Percentiles rank a stretch among this genome's conserved stretches.
These are phyloP conservation scores for Chloromyia formosa DNA, from an alignment of 2,888 invertebrate genomes.

Conservation along the genomic window DNA sequence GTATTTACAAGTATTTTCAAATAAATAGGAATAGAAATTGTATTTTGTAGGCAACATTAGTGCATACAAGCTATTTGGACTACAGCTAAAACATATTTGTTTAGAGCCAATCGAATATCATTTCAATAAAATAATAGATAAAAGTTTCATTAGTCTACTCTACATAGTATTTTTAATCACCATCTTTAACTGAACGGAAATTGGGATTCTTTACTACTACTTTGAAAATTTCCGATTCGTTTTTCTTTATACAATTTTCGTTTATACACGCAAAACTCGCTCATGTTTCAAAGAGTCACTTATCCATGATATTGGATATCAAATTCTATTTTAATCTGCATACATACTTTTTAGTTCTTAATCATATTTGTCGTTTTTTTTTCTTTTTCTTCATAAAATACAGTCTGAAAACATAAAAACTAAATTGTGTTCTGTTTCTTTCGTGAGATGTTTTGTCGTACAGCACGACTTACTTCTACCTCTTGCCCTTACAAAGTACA, in stretches of 20 bases:
- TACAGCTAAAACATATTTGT: not conserved
- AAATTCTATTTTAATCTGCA: not conserved
- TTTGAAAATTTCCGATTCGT: not conserved
- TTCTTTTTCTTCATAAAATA: slow-evolving; percentile 18
- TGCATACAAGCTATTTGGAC: not conserved
- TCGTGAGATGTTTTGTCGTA: slow-evolving; percentile 9
- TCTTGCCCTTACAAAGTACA: not conserved
- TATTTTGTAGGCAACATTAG: not conserved
- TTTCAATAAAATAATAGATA: slow-evolving; percentile 6
- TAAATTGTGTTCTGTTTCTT: not conserved
- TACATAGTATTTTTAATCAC: slow-evolving; percentile 3
- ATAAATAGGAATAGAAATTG: not conserved
- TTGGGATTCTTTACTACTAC: too few relatives aligned
- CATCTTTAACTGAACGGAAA: not conserved
- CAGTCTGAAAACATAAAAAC: slow-evolving; percentile 29
- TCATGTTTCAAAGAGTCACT: not conserved
- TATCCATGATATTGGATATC: not conserved
- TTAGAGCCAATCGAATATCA: slow-evolving; percentile 1
- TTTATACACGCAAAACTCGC: not conserved
- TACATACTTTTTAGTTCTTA: not conserved
- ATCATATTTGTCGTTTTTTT: not conserved
- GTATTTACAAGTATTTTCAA: not conserved
- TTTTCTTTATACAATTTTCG: not conserved
- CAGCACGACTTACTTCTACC: not conserved
- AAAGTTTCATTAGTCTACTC: slow-evolving; percentile 10